Evolutionary conservation across 2,888 invertebrate species (phyloP), one percentile per base, ranked within the genome.

Genomic region (Hirtodrosophila cameraria): DNA sequence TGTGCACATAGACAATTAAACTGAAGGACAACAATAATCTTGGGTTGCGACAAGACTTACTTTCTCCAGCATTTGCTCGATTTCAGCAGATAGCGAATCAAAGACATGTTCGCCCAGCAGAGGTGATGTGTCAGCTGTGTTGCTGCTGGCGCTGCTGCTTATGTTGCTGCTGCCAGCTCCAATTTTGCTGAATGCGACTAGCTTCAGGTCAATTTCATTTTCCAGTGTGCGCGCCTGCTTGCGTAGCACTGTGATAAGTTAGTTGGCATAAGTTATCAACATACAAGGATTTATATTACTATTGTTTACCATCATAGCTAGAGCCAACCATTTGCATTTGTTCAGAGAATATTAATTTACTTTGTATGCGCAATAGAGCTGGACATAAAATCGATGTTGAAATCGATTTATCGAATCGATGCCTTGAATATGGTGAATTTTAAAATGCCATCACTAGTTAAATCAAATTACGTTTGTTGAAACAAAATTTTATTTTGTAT

Each of bases 131-230:
- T 97, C 97, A 39, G 93, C 92, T 15, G 93, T 92, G 45, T 50
- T 62, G 60, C 52, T 55, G 38, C 23, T 79, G 54, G 67, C 63
- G 48, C 73, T 77, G 42, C 74, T 62, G 48, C 92, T 89, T 3
- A 93, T 91, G 39, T 91, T 88, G 58, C 73, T 74, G 42, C 87
- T 88, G 69, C 94, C 94, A 46, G 96, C 95, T 13, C 97, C 97
- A 28, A 99, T 93, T 92, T 99, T 99, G 90, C 97, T 98, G 89
- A 98, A 97, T 4, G 97, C 96, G 1, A 99, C 97, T 68, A 99
- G 92, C 91, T 99, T 99, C 8, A 97, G 92, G 90, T 99, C 99
- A 78, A 99, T 97, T 90, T 98, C 99, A 92, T 98, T 99, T 91
- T 99, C 99, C 46, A 99, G 91, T 62, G 95, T 94, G 59, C 99